A percentile compares a stretch with the other conserved stretches of the same genome.
Conservation (phyloP, 2,797 vertebrate species). For the Tangara arthus region DNA sequence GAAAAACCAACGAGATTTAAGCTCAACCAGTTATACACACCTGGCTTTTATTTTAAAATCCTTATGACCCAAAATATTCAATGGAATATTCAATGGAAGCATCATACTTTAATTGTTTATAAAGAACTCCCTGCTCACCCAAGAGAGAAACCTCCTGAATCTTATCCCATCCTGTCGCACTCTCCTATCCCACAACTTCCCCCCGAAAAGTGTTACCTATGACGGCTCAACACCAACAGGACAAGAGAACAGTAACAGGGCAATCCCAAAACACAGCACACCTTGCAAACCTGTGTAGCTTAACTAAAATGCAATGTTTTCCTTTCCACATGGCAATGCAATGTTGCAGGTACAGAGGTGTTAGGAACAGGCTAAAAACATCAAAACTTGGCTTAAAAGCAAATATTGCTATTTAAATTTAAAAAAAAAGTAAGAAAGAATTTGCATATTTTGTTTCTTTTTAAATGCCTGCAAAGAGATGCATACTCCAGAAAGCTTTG, state of each 20-base stretch:
- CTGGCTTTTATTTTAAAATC: not conserved
- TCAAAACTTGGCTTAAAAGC: not conserved
- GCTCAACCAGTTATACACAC: not conserved
- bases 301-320: not conserved
- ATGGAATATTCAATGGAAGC: not conserved
- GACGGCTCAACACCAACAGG: not conserved
- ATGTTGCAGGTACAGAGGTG: accelerated
- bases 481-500: not conserved
- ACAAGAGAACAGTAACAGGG: not conserved
- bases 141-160: not conserved
- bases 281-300: not conserved
- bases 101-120: not conserved
- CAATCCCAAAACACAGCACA: not conserved
- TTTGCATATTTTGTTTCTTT: not conserved
- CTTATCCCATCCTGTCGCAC: not conserved
- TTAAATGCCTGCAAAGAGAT: not conserved
- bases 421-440: not conserved
- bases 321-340: not conserved
- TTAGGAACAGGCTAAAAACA: not conserved
- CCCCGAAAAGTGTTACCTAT: not conserved
- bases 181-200: not conserved
- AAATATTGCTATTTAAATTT: not conserved
- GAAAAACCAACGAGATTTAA: not conserved
- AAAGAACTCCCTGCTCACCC: not conserved
- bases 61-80: not conserved